These are phyloP conservation scores for Drepanosiphum platanoidis DNA, from an alignment of 2,888 invertebrate genomes.

Conservation along the genomic window DNA sequence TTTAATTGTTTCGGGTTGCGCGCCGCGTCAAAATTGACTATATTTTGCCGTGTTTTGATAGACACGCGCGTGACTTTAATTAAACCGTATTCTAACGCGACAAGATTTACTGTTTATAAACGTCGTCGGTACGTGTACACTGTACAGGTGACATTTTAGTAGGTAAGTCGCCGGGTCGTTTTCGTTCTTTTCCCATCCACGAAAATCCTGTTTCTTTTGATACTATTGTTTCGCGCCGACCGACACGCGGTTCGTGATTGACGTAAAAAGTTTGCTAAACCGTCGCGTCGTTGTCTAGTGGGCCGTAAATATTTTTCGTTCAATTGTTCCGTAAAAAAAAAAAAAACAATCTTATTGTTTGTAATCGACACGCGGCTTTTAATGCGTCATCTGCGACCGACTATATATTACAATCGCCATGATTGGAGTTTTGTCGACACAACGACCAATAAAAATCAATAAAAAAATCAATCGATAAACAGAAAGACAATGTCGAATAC, in stretches of 20 bases:
- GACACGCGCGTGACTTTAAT: background rate
- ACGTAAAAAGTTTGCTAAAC: background rate
- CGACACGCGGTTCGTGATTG: background rate
- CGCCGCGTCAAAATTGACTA: no score
- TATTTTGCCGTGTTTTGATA: background rate
- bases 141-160: background rate
- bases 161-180: background rate
- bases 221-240: background rate
- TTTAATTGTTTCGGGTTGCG: no score
- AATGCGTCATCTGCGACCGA: no score
- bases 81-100: background rate
- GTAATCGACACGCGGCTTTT: no score
- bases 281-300: background rate
- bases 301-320: background rate
- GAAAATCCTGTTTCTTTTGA: background rate
- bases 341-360: no score
- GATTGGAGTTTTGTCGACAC: no score
- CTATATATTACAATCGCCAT: no score
- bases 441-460: no score
- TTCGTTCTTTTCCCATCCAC: background rate
- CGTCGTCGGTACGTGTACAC: no score
- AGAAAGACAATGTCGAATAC: no score
- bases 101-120: background rate
- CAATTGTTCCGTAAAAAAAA: background rate
- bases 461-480: no score